These are phyloP conservation scores for Papilio machaon DNA, from an alignment of 1,140 invertebrate genomes.

Conservation along the genomic window DNA sequence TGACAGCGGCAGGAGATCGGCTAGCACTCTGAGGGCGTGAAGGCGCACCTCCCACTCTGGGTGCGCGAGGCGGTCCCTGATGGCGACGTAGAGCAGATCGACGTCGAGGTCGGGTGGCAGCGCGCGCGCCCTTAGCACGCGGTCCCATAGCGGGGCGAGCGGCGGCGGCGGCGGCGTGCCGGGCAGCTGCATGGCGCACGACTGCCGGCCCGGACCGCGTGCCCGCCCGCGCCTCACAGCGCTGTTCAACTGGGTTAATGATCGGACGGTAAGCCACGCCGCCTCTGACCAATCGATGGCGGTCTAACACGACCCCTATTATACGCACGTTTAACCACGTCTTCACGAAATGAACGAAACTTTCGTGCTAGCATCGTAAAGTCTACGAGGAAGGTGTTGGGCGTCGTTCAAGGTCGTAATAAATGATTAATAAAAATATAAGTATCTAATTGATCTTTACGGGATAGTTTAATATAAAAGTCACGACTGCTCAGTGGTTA, in stretches of 20 bases:
- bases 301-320: slow-evolving; percentile 17
- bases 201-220: slow-evolving; percentile 65
- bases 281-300: slow-evolving; percentile 77
- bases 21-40: slow-evolving; percentile 88
- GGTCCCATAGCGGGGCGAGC: slow-evolving; percentile 89
- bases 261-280: slow-evolving; percentile 73
- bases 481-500: background rate
- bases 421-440: background rate
- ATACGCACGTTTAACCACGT: background rate
- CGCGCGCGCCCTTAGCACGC: slow-evolving; percentile 84
- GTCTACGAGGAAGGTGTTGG: background rate
- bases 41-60: slow-evolving; percentile 92
- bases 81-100: slow-evolving; percentile 85
- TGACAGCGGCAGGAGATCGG: slow-evolving; percentile 88
- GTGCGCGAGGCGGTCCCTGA: slow-evolving; percentile 87
- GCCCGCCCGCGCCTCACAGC: slow-evolving; percentile 69
- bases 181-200: slow-evolving; percentile 74
- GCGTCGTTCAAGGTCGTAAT: background rate
- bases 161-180: slow-evolving; percentile 75
- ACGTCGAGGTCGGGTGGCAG: slow-evolving; percentile 85
- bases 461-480: background rate
- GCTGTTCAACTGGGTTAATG: slow-evolving; percentile 80
- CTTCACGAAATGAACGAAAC: background rate
- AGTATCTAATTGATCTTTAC: background rate
- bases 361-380: background rate